phyloP scores from a whole-genome alignment of 2,797 vertebrate genomes.

The Gallinago nigripennis region DNA sequence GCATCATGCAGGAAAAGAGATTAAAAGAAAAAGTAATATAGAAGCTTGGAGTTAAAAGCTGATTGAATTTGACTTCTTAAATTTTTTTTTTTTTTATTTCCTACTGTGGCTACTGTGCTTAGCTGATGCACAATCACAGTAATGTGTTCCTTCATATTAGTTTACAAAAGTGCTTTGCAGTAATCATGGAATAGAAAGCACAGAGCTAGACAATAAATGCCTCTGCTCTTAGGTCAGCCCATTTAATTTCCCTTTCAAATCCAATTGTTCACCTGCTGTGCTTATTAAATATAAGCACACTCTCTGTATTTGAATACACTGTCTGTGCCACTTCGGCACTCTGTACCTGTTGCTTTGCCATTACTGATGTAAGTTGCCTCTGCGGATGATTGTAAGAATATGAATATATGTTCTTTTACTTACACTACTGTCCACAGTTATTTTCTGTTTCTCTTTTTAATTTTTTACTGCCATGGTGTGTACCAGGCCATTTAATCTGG shows the following conservation, averaged over 20 bases:
- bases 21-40: constrained; percentile 44
- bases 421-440: not conserved
- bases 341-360: constrained; percentile 38
- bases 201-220: constrained; percentile 62
- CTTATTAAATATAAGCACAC: constrained; percentile 68
- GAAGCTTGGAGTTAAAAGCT: constrained; percentile 52
- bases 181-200: constrained; percentile 58
- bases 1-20: not conserved
- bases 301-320: constrained; percentile 53
- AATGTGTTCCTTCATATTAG: constrained; percentile 47
- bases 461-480: not conserved
- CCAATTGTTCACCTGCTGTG: constrained; percentile 67
- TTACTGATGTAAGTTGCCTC: constrained; percentile 24
- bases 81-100: constrained; percentile 47
- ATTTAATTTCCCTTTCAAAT: constrained; percentile 78
- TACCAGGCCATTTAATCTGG: not conserved
- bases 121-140: constrained; percentile 52
- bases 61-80: constrained; percentile 68
- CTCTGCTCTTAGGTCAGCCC: constrained; percentile 62
- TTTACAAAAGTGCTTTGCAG: constrained; percentile 62
- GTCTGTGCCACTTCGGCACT: constrained; percentile 19
- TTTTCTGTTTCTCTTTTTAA: not conserved
- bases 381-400: not conserved
- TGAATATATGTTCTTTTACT: constrained; percentile 6
- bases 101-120: constrained; percentile 37